A percentile compares a stretch with the other conserved stretches of the same genome.
These are phyloP conservation scores for Nannobrachium achirus DNA, from an alignment of 2,113 vertebrate species.

Conservation along the genomic window DNA sequence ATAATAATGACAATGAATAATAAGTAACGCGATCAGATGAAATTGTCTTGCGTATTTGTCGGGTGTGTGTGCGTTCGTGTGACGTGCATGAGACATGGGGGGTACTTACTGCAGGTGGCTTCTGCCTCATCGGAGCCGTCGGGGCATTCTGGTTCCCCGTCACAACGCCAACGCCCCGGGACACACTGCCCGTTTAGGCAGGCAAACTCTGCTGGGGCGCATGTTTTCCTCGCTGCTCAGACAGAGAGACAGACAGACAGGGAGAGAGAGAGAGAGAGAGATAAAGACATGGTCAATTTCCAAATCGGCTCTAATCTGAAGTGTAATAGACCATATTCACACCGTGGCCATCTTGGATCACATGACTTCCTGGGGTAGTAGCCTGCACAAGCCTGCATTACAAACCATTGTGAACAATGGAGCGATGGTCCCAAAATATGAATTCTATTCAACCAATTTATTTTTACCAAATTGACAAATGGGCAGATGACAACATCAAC, in stretches of 20 bases:
- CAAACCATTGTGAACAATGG: no score
- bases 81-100: background rate
- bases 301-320: background rate
- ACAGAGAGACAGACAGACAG: background rate
- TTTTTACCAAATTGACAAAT: no score
- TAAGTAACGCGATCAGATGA: no score
- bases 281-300: background rate
- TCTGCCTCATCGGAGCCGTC: slow-evolving; percentile 92
- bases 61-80: background rate
- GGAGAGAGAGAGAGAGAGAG: slow-evolving; percentile 9
- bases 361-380: no score
- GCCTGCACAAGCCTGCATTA: no score
- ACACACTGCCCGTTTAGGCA: slow-evolving; percentile 94
- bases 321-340: background rate
- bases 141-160: slow-evolving; percentile 91
- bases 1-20: no score
- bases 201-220: slow-evolving; percentile 90
- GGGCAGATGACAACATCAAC: no score
- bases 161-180: slow-evolving; percentile 91
- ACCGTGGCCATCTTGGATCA: no score
- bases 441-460: no score
- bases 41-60: background rate
- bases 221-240: slow-evolving; percentile 84
- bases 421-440: no score
- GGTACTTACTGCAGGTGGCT: slow-evolving; percentile 89